Base-by-base conservation (phyloP, 2,113 vertebrate species). In the Carassius auratus region DNA sequence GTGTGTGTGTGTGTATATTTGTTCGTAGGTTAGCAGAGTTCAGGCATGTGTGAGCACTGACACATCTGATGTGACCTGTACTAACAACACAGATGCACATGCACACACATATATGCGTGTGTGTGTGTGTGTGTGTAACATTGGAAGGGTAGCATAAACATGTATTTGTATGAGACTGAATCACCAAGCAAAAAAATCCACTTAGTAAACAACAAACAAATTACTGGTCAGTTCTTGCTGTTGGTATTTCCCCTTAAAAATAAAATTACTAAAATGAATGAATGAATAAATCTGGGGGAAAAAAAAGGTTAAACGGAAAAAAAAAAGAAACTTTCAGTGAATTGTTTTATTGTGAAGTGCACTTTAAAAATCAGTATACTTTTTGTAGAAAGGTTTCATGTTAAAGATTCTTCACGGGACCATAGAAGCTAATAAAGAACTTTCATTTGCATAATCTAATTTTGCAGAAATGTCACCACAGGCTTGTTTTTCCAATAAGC, bases 21-120 rank as follows among this genome's bases (percentile, higher is more conserved):
- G 36, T 76, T 17, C 13, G 23, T 12, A 62, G 33, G 77, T 81
- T 57, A 78, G 52, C 5, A 3, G 14, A 81, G 68, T 86, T 86
- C 81, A 83, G 73, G 81, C 81, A 73, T 83, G 68, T 81, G 79
- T 83, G 68, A 83, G 68, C 50, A 59, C 48, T 38, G 81, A 57
- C 81, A 36, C 48, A 57, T 71, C 50, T 73, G 68, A 83, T 57
- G 48, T 73, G 81, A 83, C 81, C 68, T 4, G 33, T 17, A 55
- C 17, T 55, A 12, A 30, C 45, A 82, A 71, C 64, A 83, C 79
- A 81, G 10, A 30, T 2, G 7, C 30, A 57, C 30, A 82, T 8
- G 3, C 30, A 50, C 4, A 12, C 48, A 50, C 48, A 50, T 3
- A 6, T 4, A 50, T 50, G 6, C 12, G 3, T 45, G 5, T 68